A percentile compares a stretch with the other conserved stretches of the same genome.
Evolutionary conservation across 2,888 invertebrate species (phyloP).

Genomic region (Crematogaster levior): DNA sequence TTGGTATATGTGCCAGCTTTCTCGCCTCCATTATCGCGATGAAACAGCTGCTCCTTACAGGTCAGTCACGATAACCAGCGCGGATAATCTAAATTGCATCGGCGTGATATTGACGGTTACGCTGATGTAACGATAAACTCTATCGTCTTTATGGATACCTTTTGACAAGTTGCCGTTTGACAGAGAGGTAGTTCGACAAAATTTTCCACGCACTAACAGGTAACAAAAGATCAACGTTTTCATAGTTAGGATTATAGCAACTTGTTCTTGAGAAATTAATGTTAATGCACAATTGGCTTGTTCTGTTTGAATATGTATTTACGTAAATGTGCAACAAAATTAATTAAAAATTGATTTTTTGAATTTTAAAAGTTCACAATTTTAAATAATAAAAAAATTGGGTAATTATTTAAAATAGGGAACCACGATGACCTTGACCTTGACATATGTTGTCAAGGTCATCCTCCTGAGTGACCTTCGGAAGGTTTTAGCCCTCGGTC

Average conservation of each 20-base stretch:
- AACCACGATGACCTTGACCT: too few species aligned
- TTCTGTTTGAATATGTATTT: neutral
- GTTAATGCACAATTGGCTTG: neutral
- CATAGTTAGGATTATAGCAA: neutral
- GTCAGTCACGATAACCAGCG: slow-evolving; percentile 9
- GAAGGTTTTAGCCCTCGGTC: too few species aligned
- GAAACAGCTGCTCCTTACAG: neutral
- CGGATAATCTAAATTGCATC: neutral
- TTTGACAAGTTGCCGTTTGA: slow-evolving; percentile 6
- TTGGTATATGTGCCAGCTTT: slow-evolving; percentile 49
- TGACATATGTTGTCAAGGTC: too few species aligned
- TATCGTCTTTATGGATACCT: neutral
- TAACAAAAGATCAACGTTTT: neutral
- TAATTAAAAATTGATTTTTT: neutral
- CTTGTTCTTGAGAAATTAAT: neutral
- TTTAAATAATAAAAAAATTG: too few species aligned
- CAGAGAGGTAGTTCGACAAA: neutral
- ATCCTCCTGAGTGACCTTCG: too few species aligned
- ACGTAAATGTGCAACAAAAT: neutral
- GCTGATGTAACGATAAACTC: neutral
- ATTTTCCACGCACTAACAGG: neutral
- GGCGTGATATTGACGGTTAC: neutral
- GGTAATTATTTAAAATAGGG: too few species aligned
- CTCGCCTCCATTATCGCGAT: neutral
- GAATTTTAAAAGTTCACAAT: neutral